Base-by-base conservation (phyloP, 2,113 vertebrate genomes). In the Parus major region DNA sequence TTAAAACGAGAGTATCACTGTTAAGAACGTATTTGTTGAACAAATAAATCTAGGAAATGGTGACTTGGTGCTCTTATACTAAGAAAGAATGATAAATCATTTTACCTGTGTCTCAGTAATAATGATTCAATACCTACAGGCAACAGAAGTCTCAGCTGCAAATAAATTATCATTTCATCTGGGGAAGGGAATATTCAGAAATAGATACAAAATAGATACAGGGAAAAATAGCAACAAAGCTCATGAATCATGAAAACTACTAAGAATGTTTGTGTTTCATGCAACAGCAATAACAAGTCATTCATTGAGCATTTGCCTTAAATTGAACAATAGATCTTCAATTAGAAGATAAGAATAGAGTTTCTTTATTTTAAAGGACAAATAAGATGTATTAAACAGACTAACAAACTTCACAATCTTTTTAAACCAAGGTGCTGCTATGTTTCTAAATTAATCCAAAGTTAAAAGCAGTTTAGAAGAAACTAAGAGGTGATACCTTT, bases 21-120 rank as follows among this genome's bases (percentile, higher is more conserved):
- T 55, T 91, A 42, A 88, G 33, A 95, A 77, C 7, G 49, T 33
- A 85, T 41, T 16, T 28, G 36, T 39, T 87, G 56, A 95, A 87
- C 20, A 92, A 96, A 92, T 83, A 86, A 82, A 92, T 93, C 61
- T 68, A 50, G n/a, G 39, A 95, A 96, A 88, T 44, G 23, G 80
- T 73, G 47, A 76, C 65, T 57, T 55, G 19, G 42, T 36, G 19
- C 49, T 82, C 41, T 87, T 86, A 65, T 39, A 52, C 87, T 80
- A 82, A 92, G 39, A 72, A 91, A 66, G 7, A 78, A 36, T 7
- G 41, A 91, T 77, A 94, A 86, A 93, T 94, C 52, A 92, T 88
- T 95, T 87, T 93, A 93, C 90, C 31, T 73, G 33, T 29, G 33
- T 66, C 72, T 84, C 77, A 88, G 23, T 60, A 85, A 80, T 82